Percentiles rank a stretch among this genome's conserved stretches.
phyloP scores from a whole-genome alignment of 2,797 vertebrate species.

The Melanotaenia parkinsoni region DNA sequence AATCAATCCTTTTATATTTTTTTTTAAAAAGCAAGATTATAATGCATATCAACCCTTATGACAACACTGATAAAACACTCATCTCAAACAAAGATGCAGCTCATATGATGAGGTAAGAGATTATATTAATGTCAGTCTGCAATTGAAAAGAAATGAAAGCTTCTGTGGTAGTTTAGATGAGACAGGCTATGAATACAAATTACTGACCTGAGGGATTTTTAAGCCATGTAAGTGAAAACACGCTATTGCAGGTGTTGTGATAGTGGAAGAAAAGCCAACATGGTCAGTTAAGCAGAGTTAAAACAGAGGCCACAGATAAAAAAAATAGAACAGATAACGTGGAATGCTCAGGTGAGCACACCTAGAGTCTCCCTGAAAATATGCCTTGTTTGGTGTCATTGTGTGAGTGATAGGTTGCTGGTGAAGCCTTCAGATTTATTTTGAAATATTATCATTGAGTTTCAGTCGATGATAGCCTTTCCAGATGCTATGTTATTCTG shows the following conservation, averaged over 20 bases:
- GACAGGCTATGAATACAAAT: slow-evolving; percentile 31
- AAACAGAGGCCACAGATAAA: slow-evolving; percentile 65
- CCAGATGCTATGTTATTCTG: slow-evolving; percentile 71
- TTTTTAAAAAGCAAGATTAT: too few species aligned
- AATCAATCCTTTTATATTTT: too few species aligned
- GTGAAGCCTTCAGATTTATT: slow-evolving; percentile 63
- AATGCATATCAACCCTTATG: neutral
- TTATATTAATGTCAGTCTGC: slow-evolving; percentile 29
- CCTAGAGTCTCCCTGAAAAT: slow-evolving; percentile 53
- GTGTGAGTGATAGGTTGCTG: slow-evolving; percentile 63
- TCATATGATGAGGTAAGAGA: neutral
- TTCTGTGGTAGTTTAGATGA: slow-evolving; percentile 11
- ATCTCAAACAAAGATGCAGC: neutral
- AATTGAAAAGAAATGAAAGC: slow-evolving; percentile 40
- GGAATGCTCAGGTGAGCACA: slow-evolving; percentile 61
- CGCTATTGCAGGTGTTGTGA: slow-evolving; percentile 28
- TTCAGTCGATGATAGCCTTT: slow-evolving; percentile 72
- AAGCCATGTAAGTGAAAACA: slow-evolving; percentile 27
- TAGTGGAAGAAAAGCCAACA: slow-evolving; percentile 53
- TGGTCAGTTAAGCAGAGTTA: slow-evolving; percentile 53
- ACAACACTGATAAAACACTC: neutral
- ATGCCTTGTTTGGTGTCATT: slow-evolving; percentile 56
- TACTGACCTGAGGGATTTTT: slow-evolving; percentile 13
- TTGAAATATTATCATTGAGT: slow-evolving; percentile 71
- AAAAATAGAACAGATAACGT: slow-evolving; percentile 51